These are phyloP conservation scores for Aurelia coerulea DNA, from an alignment of 30 jellyfish, hydroid and myxozoan genomes.

Conservation along the genomic window DNA sequence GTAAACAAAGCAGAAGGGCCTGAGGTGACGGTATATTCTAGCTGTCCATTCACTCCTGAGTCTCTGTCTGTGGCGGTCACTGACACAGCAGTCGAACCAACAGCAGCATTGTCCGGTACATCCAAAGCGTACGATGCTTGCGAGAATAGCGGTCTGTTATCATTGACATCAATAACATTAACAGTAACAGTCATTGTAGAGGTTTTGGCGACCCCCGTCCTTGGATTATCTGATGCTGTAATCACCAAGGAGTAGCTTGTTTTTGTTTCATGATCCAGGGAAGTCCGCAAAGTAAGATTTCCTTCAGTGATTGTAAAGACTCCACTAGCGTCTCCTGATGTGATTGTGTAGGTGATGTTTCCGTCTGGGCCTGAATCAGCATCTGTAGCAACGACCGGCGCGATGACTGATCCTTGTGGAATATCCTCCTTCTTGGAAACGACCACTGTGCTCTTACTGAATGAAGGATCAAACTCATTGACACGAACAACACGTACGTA, in stretches of 20 bases:
- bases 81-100: slow-evolving; percentile 49
- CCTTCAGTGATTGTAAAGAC: slow-evolving; percentile 41
- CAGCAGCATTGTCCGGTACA: slow-evolving; percentile 74
- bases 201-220: slow-evolving; percentile 35
- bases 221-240: slow-evolving; percentile 64
- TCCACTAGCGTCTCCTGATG: slow-evolving; percentile 56
- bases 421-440: slow-evolving; percentile 59
- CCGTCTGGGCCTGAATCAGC: slow-evolving; percentile 86
- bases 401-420: slow-evolving; percentile 39
- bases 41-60: slow-evolving; percentile 66
- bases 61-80: slow-evolving; percentile 82
- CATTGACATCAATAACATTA: slow-evolving; percentile 73
- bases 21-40: slow-evolving; percentile 42
- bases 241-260: slow-evolving; percentile 53
- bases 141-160: slow-evolving; percentile 72
- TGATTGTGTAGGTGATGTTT: slow-evolving; percentile 49
- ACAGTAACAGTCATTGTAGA: slow-evolving; percentile 46
- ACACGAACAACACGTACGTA: slow-evolving; percentile 60
- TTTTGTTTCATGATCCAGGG: slow-evolving; percentile 76
- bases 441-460: slow-evolving; percentile 27
- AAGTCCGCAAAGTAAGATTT: slow-evolving; percentile 25
- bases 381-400: slow-evolving; percentile 64
- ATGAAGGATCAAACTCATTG: slow-evolving; percentile 77
- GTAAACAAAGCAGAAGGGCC: slow-evolving; percentile 52
- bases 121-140: slow-evolving; percentile 29